These are phyloP conservation scores for Macrostomum lignano DNA, from an alignment of 1,140 invertebrate species.

Conservation along the genomic window DNA sequence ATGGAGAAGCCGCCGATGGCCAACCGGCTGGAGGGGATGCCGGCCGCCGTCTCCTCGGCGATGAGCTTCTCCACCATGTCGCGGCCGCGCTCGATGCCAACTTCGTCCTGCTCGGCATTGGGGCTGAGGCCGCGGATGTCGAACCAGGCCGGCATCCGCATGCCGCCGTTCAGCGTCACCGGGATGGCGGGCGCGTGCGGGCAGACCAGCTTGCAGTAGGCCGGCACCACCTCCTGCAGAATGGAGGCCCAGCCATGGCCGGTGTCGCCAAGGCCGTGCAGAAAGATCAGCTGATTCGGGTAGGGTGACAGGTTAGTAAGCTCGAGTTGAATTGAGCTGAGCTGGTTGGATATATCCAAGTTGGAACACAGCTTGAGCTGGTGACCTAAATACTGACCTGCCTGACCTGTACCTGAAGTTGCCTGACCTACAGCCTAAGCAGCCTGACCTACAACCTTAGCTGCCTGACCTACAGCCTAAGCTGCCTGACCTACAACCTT, in stretches of 20 bases:
- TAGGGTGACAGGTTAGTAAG: too few relatives aligned
- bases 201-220: not conserved
- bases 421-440: too few relatives aligned
- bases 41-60: slow-evolving; percentile 43
- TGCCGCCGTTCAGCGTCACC: too few relatives aligned
- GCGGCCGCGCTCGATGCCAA: slow-evolving; percentile 1
- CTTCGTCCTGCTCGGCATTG: not conserved
- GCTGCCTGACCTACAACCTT: too few relatives aligned
- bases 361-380: too few relatives aligned
- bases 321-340: too few relatives aligned
- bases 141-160: slow-evolving; percentile 1
- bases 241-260: slow-evolving; percentile 13
- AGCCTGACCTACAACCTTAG: too few relatives aligned
- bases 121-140: not conserved
- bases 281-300: slow-evolving; percentile 18
- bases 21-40: slow-evolving; percentile 41
- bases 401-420: too few relatives aligned
- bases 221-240: slow-evolving; percentile 1
- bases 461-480: too few relatives aligned
- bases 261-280: slow-evolving; percentile 18
- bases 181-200: too few relatives aligned
- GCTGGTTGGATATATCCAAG: too few relatives aligned
- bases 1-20: slow-evolving; percentile 36
- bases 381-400: too few relatives aligned
- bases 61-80: slow-evolving; percentile 47